phyloP scores from a whole-genome alignment of 2,113 vertebrate genomes.

The Puntigrus tetrazona region DNA sequence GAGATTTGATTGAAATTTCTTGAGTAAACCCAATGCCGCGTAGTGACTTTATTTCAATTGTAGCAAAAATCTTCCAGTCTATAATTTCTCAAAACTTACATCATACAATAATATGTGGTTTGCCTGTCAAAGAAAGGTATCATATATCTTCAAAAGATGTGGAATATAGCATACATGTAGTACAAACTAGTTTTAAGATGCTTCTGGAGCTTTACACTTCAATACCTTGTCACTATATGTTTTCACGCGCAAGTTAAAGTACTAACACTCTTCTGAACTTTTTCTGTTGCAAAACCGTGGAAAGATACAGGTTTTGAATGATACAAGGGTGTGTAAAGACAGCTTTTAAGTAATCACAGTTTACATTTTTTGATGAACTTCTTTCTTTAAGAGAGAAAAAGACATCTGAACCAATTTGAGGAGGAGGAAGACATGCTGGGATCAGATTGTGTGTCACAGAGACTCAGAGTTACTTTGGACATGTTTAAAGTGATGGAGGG shows the following conservation, averaged over 20 bases:
- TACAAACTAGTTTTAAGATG: not conserved
- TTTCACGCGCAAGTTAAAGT: not conserved
- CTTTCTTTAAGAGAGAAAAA: not conserved
- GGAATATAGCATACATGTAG: not conserved
- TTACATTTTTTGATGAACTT: not conserved
- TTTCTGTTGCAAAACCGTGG: not conserved
- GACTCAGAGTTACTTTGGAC: not conserved
- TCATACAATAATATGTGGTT: not conserved
- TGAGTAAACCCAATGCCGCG: no score
- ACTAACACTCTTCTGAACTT: not conserved
- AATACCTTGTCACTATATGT: not conserved
- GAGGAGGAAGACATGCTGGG: not conserved
- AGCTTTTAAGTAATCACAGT: no score
- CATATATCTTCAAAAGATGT: not conserved
- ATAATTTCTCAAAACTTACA: not conserved
- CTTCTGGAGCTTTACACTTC: not conserved
- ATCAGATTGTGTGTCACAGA: not conserved
- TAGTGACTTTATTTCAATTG: no score
- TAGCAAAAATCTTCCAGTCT: not conserved
- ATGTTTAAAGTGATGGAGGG: not conserved
- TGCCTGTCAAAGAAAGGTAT: not conserved
- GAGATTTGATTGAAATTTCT: no score
- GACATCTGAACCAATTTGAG: not conserved
- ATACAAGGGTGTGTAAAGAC: not conserved
- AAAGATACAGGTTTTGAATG: not conserved